phyloP scores from a whole-genome alignment of 2,113 vertebrate genomes.

The Poeciliopsis prolifica region DNA sequence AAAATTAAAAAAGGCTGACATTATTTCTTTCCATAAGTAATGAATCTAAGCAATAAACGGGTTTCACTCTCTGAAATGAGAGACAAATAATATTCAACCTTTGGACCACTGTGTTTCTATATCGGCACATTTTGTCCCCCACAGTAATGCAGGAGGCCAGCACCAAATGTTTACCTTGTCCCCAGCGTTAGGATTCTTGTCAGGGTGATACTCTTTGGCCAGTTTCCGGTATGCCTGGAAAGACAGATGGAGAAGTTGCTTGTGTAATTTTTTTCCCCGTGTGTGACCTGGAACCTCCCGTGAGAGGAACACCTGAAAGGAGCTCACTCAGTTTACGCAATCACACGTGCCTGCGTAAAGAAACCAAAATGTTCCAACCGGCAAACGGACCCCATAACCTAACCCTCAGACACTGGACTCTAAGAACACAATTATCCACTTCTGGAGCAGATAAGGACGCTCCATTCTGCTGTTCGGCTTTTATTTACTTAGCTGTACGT shows the following conservation, averaged over 20 bases:
- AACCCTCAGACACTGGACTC: neutral
- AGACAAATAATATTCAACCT: neutral
- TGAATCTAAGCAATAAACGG: neutral
- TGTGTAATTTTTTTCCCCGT: neutral
- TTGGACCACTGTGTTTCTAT: too few relatives aligned
- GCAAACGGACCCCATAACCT: neutral
- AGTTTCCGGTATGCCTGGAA: conserved; percentile 93
- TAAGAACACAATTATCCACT: neutral
- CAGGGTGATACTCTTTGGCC: conserved; percentile 98
- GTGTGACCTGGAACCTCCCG: neutral
- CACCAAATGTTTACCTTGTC: conserved; percentile 88
- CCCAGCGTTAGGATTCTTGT: conserved; percentile 98
- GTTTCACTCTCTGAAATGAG: neutral
- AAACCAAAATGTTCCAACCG: conserved; percentile 1
- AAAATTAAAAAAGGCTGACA: neutral
- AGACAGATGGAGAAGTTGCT: neutral
- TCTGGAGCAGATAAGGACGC: neutral
- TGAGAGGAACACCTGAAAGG: neutral
- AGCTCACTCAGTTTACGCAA: neutral
- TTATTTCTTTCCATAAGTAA: neutral
- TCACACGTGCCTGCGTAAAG: neutral
- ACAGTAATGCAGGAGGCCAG: neutral
- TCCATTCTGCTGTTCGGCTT: too few relatives aligned
- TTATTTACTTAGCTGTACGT: neutral
- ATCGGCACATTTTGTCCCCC: too few relatives aligned